Conservation (phyloP, 53 echinoderm and acorn worm species). For the Temnopleurus reevesii region DNA sequence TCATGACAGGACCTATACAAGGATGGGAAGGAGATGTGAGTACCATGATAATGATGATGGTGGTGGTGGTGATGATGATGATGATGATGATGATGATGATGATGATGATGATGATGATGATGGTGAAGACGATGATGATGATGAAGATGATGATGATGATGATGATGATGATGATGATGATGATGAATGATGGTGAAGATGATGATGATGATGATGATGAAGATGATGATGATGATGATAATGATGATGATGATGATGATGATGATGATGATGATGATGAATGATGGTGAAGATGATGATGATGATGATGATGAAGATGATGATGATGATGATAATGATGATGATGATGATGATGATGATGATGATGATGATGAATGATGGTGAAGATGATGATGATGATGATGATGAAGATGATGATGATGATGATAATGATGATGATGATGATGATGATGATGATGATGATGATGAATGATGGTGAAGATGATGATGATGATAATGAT, state of each 20-base stretch:
- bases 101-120: background rate
- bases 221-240: background rate
- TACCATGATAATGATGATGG: background rate
- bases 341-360: background rate
- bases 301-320: background rate
- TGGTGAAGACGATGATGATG: too few relatives aligned
- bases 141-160: too few relatives aligned
- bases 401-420: background rate
- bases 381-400: background rate
- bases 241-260: background rate
- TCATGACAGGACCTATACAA: slow-evolving; percentile 90
- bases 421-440: background rate
- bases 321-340: background rate
- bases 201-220: background rate
- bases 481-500: too few relatives aligned
- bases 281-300: background rate
- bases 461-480: background rate
- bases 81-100: background rate
- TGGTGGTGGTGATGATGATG: background rate
- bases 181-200: too few relatives aligned
- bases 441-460: background rate
- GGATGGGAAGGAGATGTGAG: slow-evolving; percentile 99
- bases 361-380: background rate
- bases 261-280: background rate
- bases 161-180: too few relatives aligned